Evolutionary conservation across 2,888 invertebrate genomes (phyloP), one percentile per base, ranked within the genome.

Genomic region (Caenorhabditis sp.): DNA sequence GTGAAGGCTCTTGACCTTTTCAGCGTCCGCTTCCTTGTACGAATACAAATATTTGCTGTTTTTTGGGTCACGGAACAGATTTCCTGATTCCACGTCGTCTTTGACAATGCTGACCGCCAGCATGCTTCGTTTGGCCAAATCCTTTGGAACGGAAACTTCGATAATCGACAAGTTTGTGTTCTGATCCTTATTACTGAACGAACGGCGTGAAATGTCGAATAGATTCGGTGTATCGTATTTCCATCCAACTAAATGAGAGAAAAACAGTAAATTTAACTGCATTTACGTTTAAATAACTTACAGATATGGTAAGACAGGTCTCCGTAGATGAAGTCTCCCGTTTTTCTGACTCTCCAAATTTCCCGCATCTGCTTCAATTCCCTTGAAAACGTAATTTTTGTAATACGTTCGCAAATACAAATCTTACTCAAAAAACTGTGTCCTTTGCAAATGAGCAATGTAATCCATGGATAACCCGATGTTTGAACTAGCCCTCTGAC

Each of bases 271-370:
- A n/a, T n/a, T n/a, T n/a, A n/a, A n/a, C n/a, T n/a, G n/a, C n/a
- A n/a, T n/a, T n/a, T n/a, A 15, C 15, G 51, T 50, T 18, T 22
- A 20, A 50, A 50, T 22, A 40, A 62, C 85, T 68, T 28, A 86
- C 86, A 90, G 15, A 88, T 89, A 32, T 88, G 82, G 72, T 91
- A 90, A 20, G 90, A 89, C 1, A 90, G 85, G 76, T 91, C 90
- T 18, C 90, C 90, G 40, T 86, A 85, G 22, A 91, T 84, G 24
- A 84, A 78, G 56, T 89, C 88, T 28, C 88, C 87, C 26, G 87
- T 84, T 62, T 89, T 87, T 13, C 86, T 67, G 20, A 90, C 84
- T 35, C 90, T 55, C 89, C 89, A 91, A 37, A 83, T 76, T 60
- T 91, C 88, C 8, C 90, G 86, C 87, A 90, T 83, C 53, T 85